phyloP scores from a whole-genome alignment of 2,113 vertebrate species.

The Albula glossodonta region DNA sequence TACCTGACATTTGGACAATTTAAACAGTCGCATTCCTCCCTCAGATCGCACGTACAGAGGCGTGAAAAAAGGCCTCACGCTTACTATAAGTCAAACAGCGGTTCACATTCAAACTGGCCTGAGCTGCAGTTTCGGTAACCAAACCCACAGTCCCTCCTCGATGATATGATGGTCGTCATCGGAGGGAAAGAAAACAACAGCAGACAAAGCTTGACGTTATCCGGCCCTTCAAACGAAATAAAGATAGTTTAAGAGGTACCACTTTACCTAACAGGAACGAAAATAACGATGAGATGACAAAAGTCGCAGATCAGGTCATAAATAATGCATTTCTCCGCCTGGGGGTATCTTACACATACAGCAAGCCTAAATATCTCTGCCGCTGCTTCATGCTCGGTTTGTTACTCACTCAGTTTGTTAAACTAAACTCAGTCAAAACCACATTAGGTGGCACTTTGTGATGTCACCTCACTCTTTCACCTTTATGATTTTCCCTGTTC shows the following conservation, averaged over 20 bases:
- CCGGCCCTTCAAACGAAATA: background rate
- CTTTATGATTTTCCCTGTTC: no score
- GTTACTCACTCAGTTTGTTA: background rate
- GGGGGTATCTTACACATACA: constrained; percentile 19
- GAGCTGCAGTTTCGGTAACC: background rate
- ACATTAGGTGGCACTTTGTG: no score
- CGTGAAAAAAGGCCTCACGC: background rate
- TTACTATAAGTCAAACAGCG: background rate
- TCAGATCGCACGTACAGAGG: background rate
- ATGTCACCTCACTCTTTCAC: no score
- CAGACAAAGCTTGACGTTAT: background rate
- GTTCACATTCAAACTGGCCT: background rate
- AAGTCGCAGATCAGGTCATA: background rate
- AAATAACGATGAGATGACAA: background rate
- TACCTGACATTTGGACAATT: background rate
- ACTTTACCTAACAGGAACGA: background rate
- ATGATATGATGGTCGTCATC: background rate
- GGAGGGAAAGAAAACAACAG: background rate
- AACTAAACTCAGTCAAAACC: no score
- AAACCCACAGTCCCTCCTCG: no score
- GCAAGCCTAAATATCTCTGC: constrained; percentile 3
- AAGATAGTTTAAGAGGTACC: background rate
- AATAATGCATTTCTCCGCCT: constrained; percentile 20
- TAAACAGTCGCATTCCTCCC: background rate
- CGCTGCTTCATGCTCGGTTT: constrained; percentile 37